Evolutionary conservation across 2,797 vertebrate genomes (phyloP), one percentile per base, ranked within the genome.

Genomic region (Luscinia luscinia): DNA sequence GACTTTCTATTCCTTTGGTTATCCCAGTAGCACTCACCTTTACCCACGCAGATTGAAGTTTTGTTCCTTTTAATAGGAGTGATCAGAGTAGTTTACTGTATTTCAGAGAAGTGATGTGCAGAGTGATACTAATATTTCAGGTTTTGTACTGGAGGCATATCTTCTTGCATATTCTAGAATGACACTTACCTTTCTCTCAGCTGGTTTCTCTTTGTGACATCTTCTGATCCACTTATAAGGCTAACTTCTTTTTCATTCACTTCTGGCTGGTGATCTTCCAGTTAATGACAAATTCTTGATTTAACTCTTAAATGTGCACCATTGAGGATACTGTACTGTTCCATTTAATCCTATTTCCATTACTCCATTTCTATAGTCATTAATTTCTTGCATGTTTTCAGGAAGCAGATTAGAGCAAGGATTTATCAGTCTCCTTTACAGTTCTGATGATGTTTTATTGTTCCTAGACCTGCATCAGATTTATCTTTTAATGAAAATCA

Each of bases 1-100:
- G 41, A 49, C 7, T 68, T 89, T 74, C 27, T 30, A 6, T 45
- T 77, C 21, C 21, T 69, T 88, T 75, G 32, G 7, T 87, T 75
- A 75, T n/a, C 28, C 38, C 36, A 66, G 73, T 36, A 91, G 55
- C 45, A 91, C 87, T 86, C 79, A 94, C 69, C 85, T 94, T 94
- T 87, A 62, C 5, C 6, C 26, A n/a, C 0, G 4, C 4, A 73
- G 66, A 62, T 3, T 36, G 17, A 57, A n/a, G 40, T 30, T 43
- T 30, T 59, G 32, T n/a, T 15, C 22, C 6, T 81, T 83, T 64
- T 52, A 52, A 24, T 27, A 38, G 9, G 61, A 40, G 5, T 17
- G n/a, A 48, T 73, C 2, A 1, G 28, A 46, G 58, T 32, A 27
- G 8, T 40, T 54, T 8, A 18, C 2, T 2, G 4, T 51, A 58